These are phyloP conservation scores for Caenorhabditis afra DNA, from an alignment of 2,888 invertebrate species.

Conservation along the genomic window DNA sequence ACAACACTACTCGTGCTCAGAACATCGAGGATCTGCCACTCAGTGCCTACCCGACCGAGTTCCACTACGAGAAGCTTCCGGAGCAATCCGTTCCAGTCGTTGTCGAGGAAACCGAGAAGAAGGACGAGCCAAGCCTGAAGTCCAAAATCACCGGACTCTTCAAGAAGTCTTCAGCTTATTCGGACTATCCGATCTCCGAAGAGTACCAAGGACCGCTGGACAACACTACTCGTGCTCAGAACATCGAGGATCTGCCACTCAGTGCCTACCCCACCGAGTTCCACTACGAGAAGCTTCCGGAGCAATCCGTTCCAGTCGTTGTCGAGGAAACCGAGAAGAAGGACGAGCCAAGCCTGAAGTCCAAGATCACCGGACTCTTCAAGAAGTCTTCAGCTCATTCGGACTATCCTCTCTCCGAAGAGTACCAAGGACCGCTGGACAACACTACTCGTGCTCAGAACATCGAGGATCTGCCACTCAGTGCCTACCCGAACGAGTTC, in stretches of 20 bases:
- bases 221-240: conserved; percentile 21
- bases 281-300: conserved; percentile 44
- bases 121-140: conserved; percentile 32
- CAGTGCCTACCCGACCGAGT: conserved; percentile 35
- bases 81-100: conserved; percentile 33
- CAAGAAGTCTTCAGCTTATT: conserved; percentile 59
- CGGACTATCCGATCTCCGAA: conserved; percentile 60
- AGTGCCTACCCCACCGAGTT: conserved; percentile 22
- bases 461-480: conserved; percentile 61
- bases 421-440: conserved; percentile 60
- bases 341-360: conserved; percentile 40
- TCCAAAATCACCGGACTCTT: conserved; percentile 45
- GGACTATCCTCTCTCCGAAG: conserved; percentile 37
- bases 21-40: conserved; percentile 65
- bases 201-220: conserved; percentile 34
- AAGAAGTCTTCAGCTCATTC: conserved; percentile 28
- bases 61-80: conserved; percentile 34
- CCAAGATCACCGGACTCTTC: conserved; percentile 43
- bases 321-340: conserved; percentile 33
- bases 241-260: not conserved
- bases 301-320: conserved; percentile 8
- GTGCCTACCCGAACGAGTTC: conserved; percentile 59
- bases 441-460: conserved; percentile 49
- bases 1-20: conserved; percentile 1
- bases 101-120: conserved; percentile 40